Base-by-base conservation (phyloP, 1,140 invertebrate species). In the Pseudomyrmex dendroicus region DNA sequence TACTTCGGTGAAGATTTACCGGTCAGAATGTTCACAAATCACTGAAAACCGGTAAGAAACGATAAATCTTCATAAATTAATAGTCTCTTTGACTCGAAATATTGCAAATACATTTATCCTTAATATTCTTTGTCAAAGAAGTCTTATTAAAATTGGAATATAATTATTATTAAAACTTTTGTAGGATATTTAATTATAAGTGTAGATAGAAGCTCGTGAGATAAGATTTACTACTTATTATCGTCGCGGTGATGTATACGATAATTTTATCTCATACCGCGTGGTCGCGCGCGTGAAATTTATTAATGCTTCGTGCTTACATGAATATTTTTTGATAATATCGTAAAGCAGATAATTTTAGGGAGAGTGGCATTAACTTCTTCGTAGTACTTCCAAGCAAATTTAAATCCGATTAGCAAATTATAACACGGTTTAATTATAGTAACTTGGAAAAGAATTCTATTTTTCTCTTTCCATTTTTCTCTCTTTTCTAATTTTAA, bases 271-370 rank as follows among this genome's bases (percentile, higher is more conserved):
- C 66, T 50, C 12, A 35, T 66, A 12, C 22, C 20, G 44, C 56
- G 62, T 62, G 22, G 46, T 63, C 48, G 20, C 17, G 20, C 17
- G 35, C 12, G 2, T 12, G 17, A 35, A 63, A 74, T 63, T 74
- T 74, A 74, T 66, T 64, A 22, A 83, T 77, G 50, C 4, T 54
- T 76, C 52, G 44, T 73, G 67, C 57, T 82, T 68, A 68, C 56
- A 15, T 52, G 22, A 44, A 64, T 13, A 77, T 52, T 50, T 35
- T 76, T 83, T n/a, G 73, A 35, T 62, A 17, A 77, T 77, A 22
- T 35, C 7, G 35, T 76, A 9, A 54, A 46, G 9, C 73, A 59
- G 70, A 66, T 48, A 76, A 56, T 83, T 83, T 77, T 83, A 83
- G 82, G 52, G 5, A 35, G 44, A 77, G 48, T 77, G 52, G 17